Evolutionary conservation across 2,113 vertebrate species (phyloP).

Genomic region (Tursiops truncatus): DNA sequence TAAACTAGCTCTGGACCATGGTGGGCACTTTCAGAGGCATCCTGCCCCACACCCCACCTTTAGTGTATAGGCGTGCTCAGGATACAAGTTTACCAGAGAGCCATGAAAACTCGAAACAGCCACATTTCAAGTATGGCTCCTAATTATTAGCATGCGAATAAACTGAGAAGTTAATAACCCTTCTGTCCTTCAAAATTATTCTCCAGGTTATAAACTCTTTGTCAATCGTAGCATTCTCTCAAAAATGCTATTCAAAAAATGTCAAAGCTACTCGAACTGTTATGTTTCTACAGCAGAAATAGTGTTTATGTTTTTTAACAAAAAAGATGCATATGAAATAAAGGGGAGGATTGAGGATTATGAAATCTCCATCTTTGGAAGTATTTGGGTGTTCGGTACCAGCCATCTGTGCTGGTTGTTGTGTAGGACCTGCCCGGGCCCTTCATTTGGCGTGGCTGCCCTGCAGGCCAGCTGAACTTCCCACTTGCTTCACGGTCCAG

Average conservation of each 20-base stretch:
- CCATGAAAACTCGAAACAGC: not conserved
- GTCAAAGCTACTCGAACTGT: not conserved
- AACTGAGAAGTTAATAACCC: not conserved
- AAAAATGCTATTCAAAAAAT: not conserved
- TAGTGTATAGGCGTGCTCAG: not conserved
- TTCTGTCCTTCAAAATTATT: not conserved
- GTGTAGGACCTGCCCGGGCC: not conserved
- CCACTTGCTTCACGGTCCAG: not conserved
- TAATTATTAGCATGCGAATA: not conserved
- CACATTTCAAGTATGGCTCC: not conserved
- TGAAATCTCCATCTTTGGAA: not conserved
- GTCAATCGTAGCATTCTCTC: not conserved
- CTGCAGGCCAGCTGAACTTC: not conserved
- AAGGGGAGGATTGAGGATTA: not conserved
- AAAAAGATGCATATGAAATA: not conserved
- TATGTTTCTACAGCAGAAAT: not conserved
- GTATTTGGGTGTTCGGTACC: not conserved
- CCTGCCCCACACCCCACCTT: not conserved
- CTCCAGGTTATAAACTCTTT: not conserved
- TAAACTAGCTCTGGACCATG: not conserved
- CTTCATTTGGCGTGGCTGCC: not conserved
- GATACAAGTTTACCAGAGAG: not conserved
- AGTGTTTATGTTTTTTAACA: not conserved
- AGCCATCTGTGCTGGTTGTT: not conserved
- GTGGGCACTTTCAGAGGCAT: not conserved